A percentile compares a stretch with the other conserved stretches of the same genome.
Conservation (phyloP, 1,140 invertebrate genomes). For the Drosophila nigromelanica region DNA sequence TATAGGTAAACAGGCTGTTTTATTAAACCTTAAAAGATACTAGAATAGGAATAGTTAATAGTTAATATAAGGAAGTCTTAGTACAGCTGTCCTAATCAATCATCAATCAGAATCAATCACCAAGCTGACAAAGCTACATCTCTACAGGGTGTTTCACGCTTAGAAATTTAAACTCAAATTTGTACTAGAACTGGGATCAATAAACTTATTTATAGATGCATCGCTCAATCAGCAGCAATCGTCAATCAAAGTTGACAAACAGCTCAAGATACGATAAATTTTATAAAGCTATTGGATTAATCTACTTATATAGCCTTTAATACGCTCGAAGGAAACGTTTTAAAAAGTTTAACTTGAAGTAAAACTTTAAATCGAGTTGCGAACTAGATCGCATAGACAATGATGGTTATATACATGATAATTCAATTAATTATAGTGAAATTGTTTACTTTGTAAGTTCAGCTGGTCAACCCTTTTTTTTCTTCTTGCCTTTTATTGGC, state of each 20-base stretch:
- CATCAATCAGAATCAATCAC: constrained; percentile 1
- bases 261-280: too few species aligned
- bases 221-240: too few species aligned
- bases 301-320: too few species aligned
- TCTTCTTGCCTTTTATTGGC: not conserved
- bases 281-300: too few species aligned
- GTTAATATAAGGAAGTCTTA: too few species aligned
- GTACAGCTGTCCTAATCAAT: too few species aligned
- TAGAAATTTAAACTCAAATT: not conserved
- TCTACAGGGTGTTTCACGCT: not conserved
- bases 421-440: constrained; percentile 29
- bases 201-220: too few species aligned
- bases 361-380: not conserved
- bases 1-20: too few species aligned
- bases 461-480: constrained; percentile 21
- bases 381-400: not conserved
- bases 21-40: too few species aligned
- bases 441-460: constrained; percentile 15
- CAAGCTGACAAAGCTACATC: not conserved
- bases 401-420: not conserved
- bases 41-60: too few species aligned
- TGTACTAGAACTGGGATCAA: too few species aligned
- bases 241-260: not conserved
- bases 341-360: not conserved
- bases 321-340: too few species aligned